Base-by-base conservation (phyloP, 1,140 invertebrate species). In the Diploscapter pachys region DNA sequence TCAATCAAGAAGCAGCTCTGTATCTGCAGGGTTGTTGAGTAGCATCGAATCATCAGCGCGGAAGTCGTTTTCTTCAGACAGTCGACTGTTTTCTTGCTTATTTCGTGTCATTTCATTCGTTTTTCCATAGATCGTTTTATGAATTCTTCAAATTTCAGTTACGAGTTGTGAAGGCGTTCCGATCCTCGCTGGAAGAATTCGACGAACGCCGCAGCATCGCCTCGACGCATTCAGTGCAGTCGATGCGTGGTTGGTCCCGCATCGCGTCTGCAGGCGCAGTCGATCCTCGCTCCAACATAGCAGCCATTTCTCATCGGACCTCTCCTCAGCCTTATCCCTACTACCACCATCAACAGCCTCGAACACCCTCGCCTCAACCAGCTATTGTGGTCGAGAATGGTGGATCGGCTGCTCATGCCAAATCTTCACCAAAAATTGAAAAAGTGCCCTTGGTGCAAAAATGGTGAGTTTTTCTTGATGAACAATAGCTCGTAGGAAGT, bases 161-260 rank as follows among this genome's bases (percentile, higher is more conserved):
- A 90, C 93, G 96, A 89, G 96, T 99, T 89, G 96, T 99, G 89
- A 93, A 95, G 90, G 96, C 96, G 87, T 99, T 99, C 93, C 96
- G 95, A 90, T 97, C 94, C 86, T 97, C 93, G 86, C 90, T 98
- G 90, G 96, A 99, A 91, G 96, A 99, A 89, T 90, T 98, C 89
- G 96, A 98, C 90, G 96, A 99, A 89, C 92, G 94, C 86, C 95
- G 94, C 72, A 88, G 87, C 88, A 91, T 96, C 87, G 80, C 81
- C 55, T 80, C 77, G 13, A 80, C 84, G 9, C 84, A 86, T 73
- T 86, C 84, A 5, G 69, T 78, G n/a, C 83, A 85, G 50, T 86
- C 84, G 11, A 85, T 85, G 79, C 76, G 84, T 49, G 81, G 83
- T n/a, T 57, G 56, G 11, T 64, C 64, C 31, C 61, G 79, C 8